Conservation (phyloP, 2,113 vertebrate genomes). For the Myocastor coypus region DNA sequence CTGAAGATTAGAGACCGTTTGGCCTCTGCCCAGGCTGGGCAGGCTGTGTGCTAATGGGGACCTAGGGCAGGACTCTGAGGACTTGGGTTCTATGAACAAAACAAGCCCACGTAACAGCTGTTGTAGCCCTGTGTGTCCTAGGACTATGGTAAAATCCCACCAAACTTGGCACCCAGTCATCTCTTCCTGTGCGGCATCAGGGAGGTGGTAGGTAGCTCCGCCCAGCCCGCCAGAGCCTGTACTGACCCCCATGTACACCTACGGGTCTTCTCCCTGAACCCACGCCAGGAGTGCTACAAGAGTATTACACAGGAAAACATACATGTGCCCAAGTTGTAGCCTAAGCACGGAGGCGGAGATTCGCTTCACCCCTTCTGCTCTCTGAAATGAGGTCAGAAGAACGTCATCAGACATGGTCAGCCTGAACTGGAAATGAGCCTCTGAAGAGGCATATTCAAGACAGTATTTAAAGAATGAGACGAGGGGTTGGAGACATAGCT, state of each 20-base stretch:
- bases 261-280: background rate
- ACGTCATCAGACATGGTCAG: no score
- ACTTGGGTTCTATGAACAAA: background rate
- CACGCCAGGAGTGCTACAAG: background rate
- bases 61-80: background rate
- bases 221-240: background rate
- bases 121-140: no score
- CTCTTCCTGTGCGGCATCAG: background rate
- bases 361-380: background rate
- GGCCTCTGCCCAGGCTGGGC: background rate
- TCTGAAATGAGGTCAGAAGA: background rate
- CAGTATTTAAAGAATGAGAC: background rate
- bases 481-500: no score
- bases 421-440: background rate
- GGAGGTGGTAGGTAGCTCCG: background rate
- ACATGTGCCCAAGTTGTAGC: background rate
- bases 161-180: rapidly evolving
- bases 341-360: background rate
- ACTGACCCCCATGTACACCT: no score
- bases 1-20: no score
- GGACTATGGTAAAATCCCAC: background rate
- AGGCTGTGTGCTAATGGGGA: rapidly evolving
- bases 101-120: background rate
- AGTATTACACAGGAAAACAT: background rate
- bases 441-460: background rate